These are phyloP conservation scores for Drosophila melanosoma DNA, from an alignment of 2,888 invertebrate genomes.

Conservation along the genomic window DNA sequence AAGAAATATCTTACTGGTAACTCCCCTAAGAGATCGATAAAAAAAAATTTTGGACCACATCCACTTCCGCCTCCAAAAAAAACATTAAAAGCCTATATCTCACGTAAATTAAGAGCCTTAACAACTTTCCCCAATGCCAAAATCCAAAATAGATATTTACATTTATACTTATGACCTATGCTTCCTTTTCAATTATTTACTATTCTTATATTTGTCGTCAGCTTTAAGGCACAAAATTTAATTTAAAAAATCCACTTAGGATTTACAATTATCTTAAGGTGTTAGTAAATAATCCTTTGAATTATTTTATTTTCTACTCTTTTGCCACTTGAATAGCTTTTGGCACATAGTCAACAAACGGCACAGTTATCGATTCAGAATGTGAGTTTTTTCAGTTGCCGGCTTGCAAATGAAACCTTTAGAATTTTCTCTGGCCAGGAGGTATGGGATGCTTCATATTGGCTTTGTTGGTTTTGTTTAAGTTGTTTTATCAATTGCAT, in stretches of 20 bases:
- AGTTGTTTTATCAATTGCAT: constrained; percentile 59
- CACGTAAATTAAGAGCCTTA: too few species aligned
- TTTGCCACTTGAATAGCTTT: constrained; percentile 1
- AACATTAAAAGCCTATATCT: too few species aligned
- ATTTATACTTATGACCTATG: not conserved
- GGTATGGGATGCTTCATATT: constrained; percentile 12
- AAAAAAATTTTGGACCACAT: too few species aligned
- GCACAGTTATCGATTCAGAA: constrained; percentile 8
- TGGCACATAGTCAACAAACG: not conserved
- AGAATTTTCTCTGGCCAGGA: constrained; percentile 7
- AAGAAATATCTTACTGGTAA: too few species aligned
- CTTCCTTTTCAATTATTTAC: not conserved
- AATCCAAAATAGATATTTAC: too few species aligned
- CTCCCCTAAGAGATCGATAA: too few species aligned
- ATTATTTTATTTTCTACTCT: not conserved
- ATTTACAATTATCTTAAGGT: not conserved
- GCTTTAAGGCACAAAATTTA: not conserved
- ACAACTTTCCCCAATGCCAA: too few species aligned
- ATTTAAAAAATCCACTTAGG: not conserved
- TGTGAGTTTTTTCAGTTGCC: constrained; percentile 10
- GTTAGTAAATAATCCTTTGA: not conserved
- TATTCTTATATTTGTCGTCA: not conserved
- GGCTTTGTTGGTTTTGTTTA: constrained; percentile 22
- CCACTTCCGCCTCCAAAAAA: too few species aligned
- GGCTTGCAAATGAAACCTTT: constrained; percentile 23